Evolutionary conservation across 2,888 invertebrate species (phyloP).

Genomic region (Dusona sp.): DNA sequence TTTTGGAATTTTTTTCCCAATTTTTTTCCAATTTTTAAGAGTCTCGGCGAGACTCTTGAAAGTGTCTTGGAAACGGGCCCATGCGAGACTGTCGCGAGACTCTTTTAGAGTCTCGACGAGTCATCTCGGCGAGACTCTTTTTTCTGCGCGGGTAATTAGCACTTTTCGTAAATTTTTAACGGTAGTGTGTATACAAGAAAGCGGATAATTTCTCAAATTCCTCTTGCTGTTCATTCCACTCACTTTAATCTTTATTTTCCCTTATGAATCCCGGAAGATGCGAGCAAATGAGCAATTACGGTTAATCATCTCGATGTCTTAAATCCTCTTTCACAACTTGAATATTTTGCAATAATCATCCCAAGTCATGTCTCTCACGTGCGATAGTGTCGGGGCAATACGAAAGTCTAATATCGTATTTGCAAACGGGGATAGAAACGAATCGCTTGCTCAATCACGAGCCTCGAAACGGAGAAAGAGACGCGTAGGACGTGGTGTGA

Average conservation of each 20-base stretch:
- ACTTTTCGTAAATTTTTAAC: background rate
- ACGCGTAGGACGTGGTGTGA: constrained; percentile 47
- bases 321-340: constrained; percentile 28
- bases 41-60: no score
- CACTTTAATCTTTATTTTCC: constrained; percentile 5
- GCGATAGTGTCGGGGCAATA: background rate
- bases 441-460: constrained; percentile 32
- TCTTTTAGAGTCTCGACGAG: no score
- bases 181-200: background rate
- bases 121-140: no score
- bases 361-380: constrained; percentile 21
- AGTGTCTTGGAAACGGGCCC: no score
- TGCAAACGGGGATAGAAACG: background rate
- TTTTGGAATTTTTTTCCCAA: background rate
- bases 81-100: no score
- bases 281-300: constrained; percentile 52
- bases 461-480: constrained; percentile 24
- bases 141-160: no score
- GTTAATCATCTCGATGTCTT: constrained; percentile 42
- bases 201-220: constrained; percentile 29
- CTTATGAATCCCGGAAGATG: constrained; percentile 29
- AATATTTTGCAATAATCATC: constrained; percentile 36
- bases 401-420: constrained; percentile 15
- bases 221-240: background rate
- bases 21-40: background rate